A percentile compares a stretch with the other conserved stretches of the same genome.
Conservation (phyloP, 2,797 vertebrate species). For the Champsocephalus esox region DNA sequence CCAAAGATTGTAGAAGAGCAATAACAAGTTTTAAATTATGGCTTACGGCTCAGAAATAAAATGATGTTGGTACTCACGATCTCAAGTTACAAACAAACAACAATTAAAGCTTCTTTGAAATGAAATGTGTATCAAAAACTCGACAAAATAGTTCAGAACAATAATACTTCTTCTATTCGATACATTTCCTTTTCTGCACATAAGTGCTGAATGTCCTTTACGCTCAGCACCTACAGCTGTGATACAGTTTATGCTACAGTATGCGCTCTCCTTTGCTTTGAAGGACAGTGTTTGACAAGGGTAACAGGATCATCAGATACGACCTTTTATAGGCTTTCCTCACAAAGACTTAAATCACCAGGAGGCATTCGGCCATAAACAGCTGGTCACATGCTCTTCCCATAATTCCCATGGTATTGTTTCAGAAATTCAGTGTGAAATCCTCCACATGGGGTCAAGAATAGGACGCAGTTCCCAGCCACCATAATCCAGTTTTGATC, state of each 20-base stretch:
- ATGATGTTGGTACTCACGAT: background rate
- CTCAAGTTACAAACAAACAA: background rate
- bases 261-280: constrained; percentile 28
- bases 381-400: constrained; percentile 57
- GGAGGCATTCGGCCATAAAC: constrained; percentile 62
- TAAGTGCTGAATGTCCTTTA: background rate
- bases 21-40: background rate
- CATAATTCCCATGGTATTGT: constrained; percentile 61
- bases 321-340: constrained; percentile 73
- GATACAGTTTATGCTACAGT: constrained; percentile 10
- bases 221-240: background rate
- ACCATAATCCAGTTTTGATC: constrained; percentile 20
- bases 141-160: background rate
- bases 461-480: constrained; percentile 36
- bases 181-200: constrained; percentile 5
- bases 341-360: constrained; percentile 71
- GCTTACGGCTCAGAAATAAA: background rate
- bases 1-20: constrained; percentile 8
- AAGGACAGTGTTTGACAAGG: constrained; percentile 67
- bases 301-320: constrained; percentile 65
- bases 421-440: constrained; percentile 57
- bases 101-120: background rate
- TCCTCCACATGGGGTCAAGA: constrained; percentile 45
- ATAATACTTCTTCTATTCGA: background rate
- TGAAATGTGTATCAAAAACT: background rate